These are phyloP conservation scores for Epinephelus fuscoguttatus DNA, from an alignment of 2,113 vertebrate species.

Conservation along the genomic window DNA sequence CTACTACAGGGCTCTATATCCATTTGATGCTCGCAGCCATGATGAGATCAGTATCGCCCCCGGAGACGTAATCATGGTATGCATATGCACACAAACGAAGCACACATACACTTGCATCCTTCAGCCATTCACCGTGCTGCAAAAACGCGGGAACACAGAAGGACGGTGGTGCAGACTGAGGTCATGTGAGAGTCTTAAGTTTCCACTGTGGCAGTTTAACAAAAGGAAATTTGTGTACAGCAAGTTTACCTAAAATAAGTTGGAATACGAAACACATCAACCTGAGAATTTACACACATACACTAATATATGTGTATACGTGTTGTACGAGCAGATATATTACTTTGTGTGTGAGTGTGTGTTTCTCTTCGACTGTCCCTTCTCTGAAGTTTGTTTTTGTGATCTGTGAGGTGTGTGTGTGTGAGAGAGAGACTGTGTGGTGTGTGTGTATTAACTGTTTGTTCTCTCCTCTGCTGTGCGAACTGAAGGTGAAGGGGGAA, in stretches of 20 bases:
- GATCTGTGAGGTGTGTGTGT: not conserved
- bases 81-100: slow-evolving; percentile 44
- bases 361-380: not conserved
- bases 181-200: too few relatives aligned
- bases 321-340: not conserved
- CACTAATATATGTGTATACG: not conserved
- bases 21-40: slow-evolving; percentile 96
- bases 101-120: not conserved
- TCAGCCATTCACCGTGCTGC: not conserved
- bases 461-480: slow-evolving; percentile 89
- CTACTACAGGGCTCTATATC: slow-evolving; percentile 96
- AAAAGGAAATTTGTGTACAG: too few relatives aligned
- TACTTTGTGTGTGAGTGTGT: not conserved
- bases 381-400: not conserved
- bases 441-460: slow-evolving; percentile 73
- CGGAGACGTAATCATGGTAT: slow-evolving; percentile 97
- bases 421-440: not conserved
- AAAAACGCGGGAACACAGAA: not conserved
- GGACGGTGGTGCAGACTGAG: not conserved
- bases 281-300: not conserved
- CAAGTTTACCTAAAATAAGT: too few relatives aligned
- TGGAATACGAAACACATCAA: not conserved
- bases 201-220: too few relatives aligned
- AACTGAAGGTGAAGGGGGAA: slow-evolving; percentile 95
- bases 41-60: slow-evolving; percentile 98